Evolutionary conservation across 2,113 vertebrate species (phyloP), one percentile per base, ranked within the genome.

Genomic region (Paraplagusia blochii): DNA sequence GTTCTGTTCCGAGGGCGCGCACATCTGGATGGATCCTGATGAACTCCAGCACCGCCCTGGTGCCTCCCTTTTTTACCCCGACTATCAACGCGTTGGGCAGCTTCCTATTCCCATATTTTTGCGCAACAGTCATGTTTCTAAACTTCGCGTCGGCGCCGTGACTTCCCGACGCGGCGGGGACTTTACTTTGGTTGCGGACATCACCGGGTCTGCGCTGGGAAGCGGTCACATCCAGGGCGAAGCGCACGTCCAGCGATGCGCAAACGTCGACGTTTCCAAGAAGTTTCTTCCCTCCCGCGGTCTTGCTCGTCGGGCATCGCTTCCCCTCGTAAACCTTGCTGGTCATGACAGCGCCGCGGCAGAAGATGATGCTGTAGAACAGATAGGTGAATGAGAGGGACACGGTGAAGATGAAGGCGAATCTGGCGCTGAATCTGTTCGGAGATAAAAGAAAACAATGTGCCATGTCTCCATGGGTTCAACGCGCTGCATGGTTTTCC

Each of bases 11-110:
- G 63, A 97, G 80, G 0, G 95, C 95, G 76, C 95, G 90, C 81
- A 98, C 95, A 85, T 96, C 94, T 68, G 95, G 95, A 85, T 98
- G 95, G 80, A 93, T 94, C 45, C 95, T 91, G 86, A 98, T 95
- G 84, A 97, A 95, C 90, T 98, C 95, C 88, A 97, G 89, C 75
- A 97, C 94, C 11, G 95, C 95, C 77, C 95, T 90, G 53, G 95
- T 98, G 51, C 95, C 95, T 18, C 95, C 95, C 73, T 98, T 98
- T 88, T 97, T 98, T 48, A 98, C 95, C 8, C 95, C 95, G 58
- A 98, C 93, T 53, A 98, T 95, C 64, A 98, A 85, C 52, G 94
- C 95, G 33, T 92, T 91, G 1, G 95, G 95, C 57, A 97, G 88
- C 58, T 93, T 91, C 87, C 95, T 95, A 78, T 91, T 89, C 71